Base-by-base conservation (phyloP, 2,888 invertebrate genomes). In the Mesorhabditis sp. region DNA sequence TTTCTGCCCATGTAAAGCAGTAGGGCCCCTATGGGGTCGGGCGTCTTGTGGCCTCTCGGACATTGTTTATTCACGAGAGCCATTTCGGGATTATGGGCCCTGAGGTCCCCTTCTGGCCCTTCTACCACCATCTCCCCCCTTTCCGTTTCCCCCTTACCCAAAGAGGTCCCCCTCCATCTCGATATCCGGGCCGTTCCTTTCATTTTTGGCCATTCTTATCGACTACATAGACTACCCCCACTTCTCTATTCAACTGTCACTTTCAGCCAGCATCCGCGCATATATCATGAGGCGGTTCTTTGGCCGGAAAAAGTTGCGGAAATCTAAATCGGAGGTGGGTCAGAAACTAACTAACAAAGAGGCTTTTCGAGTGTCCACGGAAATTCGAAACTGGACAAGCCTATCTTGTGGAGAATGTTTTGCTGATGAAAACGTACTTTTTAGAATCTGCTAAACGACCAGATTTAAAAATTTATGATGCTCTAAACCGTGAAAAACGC, bases 201-300 rank as follows among this genome's bases (percentile, higher is more conserved):
- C 15, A 13, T n/a, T 63, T 63, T 63, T 28, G 10, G 10, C 7
- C 15, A 28, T 63, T 15, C 15, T 63, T 63, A 7, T 63, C 63
- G 63, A 63, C 10, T 28, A n/a, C n/a, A 7, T 28, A 15, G 63
- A 13, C 7, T 7, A 7, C 7, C 13, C 41, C 63, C 13, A 63
- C 63, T 7, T 7, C 63, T 28, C n/a, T 63, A 58, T 58, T 58
- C n/a, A 58, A 13, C n/a, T 13, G 7, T 15, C n/a, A n/a, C n/a
- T n/a, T 28, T 63, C 63, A n/a, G 13, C 7, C n/a, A 7, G n/a
- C 28, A 28, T 28, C 28, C 28, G 28, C 28, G 28, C 28, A 28
- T 28, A 28, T 28, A 28, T 28, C 28, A 76, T 78, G 78, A 77
- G 74, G 73, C 72, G 74, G 68, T 78, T 80, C 72, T 80, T 79